A percentile compares a stretch with the other conserved stretches of the same genome.
Evolutionary conservation across 23 tunicate species (phyloP).

Genomic region (Trididemnum nubilum): DNA sequence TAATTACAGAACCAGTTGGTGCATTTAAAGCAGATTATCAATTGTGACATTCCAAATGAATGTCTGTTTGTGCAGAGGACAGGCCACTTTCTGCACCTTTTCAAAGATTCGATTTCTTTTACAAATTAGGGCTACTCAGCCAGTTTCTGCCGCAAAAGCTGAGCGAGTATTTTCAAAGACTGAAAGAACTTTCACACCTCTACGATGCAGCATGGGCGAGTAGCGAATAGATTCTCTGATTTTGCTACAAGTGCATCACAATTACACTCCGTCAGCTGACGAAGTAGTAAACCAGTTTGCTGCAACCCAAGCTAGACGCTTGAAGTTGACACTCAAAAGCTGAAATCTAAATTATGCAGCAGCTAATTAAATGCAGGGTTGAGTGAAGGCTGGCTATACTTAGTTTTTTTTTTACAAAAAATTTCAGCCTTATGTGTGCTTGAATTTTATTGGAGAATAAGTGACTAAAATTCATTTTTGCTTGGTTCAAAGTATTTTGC

Average conservation of each 20-base stretch:
- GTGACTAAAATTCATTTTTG: too few relatives aligned
- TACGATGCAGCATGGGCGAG: neutral
- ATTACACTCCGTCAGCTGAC: neutral
- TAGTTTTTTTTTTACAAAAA: too few relatives aligned
- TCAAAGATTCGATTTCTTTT: neutral
- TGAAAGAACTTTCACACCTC: neutral
- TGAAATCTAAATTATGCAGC: too few relatives aligned
- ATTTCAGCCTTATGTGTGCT: too few relatives aligned
- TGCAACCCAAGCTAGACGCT: neutral
- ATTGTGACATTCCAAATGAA: neutral
- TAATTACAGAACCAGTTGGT: neutral
- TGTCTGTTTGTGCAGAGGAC: neutral
- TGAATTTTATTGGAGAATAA: too few relatives aligned
- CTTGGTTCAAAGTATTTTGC: too few relatives aligned
- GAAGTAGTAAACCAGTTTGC: neutral
- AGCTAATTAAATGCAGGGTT: too few relatives aligned
- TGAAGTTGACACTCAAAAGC: too few relatives aligned
- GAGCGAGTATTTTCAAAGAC: neutral
- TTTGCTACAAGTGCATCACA: neutral
- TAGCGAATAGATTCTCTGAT: neutral
- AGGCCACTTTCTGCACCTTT: neutral
- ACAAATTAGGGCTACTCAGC: neutral
- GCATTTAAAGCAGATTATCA: neutral
- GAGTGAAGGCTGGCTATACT: too few relatives aligned
- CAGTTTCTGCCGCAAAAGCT: neutral